A percentile compares a stretch with the other conserved stretches of the same genome.
These are phyloP conservation scores for Hippocampus zosterae DNA, from an alignment of 2,113 vertebrate species.

Conservation along the genomic window DNA sequence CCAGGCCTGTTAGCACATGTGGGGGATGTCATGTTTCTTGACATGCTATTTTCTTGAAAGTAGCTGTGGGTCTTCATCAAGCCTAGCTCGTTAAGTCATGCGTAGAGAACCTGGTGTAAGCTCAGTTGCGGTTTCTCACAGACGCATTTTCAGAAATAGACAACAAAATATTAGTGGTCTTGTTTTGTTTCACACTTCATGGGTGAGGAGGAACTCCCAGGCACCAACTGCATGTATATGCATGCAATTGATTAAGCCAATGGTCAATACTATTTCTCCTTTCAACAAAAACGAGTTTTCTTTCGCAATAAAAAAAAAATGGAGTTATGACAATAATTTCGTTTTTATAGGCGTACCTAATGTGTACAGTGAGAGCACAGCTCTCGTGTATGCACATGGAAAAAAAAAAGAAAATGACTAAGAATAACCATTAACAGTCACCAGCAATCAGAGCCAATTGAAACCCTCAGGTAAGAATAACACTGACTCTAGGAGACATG, in stretches of 20 bases:
- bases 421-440: conserved; percentile 36
- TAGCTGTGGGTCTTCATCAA: no score
- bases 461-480: conserved; percentile 50
- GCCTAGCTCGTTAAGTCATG: no score
- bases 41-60: no score
- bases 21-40: no score
- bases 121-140: no score
- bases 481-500: conserved; percentile 38
- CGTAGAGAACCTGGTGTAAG: no score
- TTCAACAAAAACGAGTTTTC: neutral
- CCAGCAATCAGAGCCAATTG: conserved; percentile 32
- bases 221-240: no score
- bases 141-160: no score
- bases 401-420: conserved; percentile 30
- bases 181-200: neutral
- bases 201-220: no score
- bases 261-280: neutral
- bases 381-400: conserved; percentile 10
- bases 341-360: neutral
- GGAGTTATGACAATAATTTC: neutral
- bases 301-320: neutral
- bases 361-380: neutral
- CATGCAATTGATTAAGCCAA: neutral
- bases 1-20: no score
- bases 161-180: no score